Conservation (phyloP, 2,797 vertebrate genomes). For the Tadarida brasiliensis region DNA sequence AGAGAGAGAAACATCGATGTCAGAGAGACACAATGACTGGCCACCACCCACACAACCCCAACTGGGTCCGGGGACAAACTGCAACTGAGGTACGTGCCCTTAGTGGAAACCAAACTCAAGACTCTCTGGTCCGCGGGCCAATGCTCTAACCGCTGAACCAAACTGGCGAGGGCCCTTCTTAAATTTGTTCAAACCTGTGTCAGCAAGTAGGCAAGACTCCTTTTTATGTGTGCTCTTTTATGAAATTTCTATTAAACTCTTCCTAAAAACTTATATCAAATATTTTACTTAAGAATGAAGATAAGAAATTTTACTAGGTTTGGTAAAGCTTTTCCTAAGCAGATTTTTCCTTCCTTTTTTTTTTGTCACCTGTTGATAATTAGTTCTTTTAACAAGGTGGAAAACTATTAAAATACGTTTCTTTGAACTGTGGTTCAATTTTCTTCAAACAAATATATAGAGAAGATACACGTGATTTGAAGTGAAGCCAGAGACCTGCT, state of each 20-base stretch:
- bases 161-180: neutral
- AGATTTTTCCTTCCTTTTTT: neutral
- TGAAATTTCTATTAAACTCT: neutral
- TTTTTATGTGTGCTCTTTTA: neutral
- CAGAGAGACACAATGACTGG: too few relatives aligned
- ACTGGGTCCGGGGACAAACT: too few relatives aligned
- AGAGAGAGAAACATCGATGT: too few relatives aligned
- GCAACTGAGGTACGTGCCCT: too few relatives aligned
- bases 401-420: conserved; percentile 49
- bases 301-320: neutral
- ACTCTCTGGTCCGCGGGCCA: too few relatives aligned
- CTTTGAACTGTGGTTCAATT: conserved; percentile 15
- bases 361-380: neutral
- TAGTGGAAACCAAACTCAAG: too few relatives aligned
- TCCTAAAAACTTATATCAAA: conserved; percentile 33
- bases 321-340: neutral
- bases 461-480: neutral
- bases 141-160: too few relatives aligned
- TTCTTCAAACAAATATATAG: conserved; percentile 27
- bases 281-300: conserved; percentile 19
- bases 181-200: neutral
- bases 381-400: neutral
- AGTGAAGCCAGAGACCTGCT: neutral
- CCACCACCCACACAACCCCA: too few relatives aligned
- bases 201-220: neutral